phyloP scores from a whole-genome alignment of 2,888 invertebrate genomes.

The Lasioglossum leucozonium region DNA sequence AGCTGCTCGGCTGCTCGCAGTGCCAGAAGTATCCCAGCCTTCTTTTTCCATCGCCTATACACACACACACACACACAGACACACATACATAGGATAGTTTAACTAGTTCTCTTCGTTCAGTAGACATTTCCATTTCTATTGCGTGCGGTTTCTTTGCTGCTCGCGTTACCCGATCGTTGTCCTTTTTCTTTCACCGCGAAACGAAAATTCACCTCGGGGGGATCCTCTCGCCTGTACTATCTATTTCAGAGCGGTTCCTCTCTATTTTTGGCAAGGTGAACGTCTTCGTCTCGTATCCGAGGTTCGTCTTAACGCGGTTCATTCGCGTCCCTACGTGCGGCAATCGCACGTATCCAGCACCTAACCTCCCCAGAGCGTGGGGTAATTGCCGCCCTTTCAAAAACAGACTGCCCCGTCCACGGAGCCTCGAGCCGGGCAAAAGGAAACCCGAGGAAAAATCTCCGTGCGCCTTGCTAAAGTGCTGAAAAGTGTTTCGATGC shows the following conservation, averaged over 20 bases:
- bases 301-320: background rate
- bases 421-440: background rate
- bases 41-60: constrained; percentile 48
- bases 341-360: background rate
- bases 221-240: background rate
- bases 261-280: constrained; percentile 5
- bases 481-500: constrained; percentile 81
- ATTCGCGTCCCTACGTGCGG: background rate
- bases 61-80: too few species aligned
- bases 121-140: constrained; percentile 27
- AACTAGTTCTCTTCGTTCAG: background rate
- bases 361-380: background rate
- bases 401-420: background rate
- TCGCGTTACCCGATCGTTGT: background rate
- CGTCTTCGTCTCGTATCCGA: constrained; percentile 3
- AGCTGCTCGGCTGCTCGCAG: constrained; percentile 59
- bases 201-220: background rate
- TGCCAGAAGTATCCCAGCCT: constrained; percentile 23
- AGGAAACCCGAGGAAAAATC: constrained; percentile 31
- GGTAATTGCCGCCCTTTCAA: constrained; percentile 15
- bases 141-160: background rate
- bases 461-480: constrained; percentile 70
- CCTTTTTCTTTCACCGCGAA: background rate
- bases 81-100: constrained; percentile 26
- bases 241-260: background rate